Percentiles rank a stretch among this genome's conserved stretches.
Conservation (phyloP, 1,140 invertebrate species). For the Nylanderia fulva region DNA sequence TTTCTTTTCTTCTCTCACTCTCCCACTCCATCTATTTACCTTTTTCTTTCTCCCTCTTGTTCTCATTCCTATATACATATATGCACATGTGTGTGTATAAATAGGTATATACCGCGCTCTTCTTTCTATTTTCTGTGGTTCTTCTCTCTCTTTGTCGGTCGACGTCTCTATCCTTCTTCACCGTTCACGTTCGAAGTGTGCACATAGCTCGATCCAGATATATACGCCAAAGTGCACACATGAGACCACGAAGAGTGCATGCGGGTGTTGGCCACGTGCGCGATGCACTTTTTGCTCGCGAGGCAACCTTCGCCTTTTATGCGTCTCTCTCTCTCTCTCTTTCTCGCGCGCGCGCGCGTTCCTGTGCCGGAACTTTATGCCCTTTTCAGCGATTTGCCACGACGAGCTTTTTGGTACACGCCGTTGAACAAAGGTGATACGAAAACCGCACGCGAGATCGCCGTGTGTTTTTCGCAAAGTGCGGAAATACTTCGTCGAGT, state of each 20-base stretch:
- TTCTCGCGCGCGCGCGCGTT: no score
- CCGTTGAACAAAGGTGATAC: slow-evolving; percentile 53
- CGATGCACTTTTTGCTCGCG: slow-evolving; percentile 79
- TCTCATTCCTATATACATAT: neutral
- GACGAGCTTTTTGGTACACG: slow-evolving; percentile 11
- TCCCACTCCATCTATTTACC: slow-evolving; percentile 25
- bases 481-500: slow-evolving; percentile 13
- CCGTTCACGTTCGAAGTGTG: neutral
- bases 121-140: slow-evolving; percentile 37
- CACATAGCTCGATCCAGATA: slow-evolving; percentile 59
- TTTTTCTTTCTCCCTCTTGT: neutral
- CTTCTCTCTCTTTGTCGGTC: slow-evolving; percentile 49
- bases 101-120: neutral
- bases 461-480: slow-evolving; percentile 18
- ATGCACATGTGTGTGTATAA: no score
- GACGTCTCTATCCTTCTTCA: slow-evolving; percentile 55
- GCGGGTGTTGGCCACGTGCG: slow-evolving; percentile 84
- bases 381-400: slow-evolving; percentile 44
- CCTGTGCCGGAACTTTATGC: slow-evolving; percentile 44
- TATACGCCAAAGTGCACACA: slow-evolving; percentile 61
- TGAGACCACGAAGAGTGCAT: slow-evolving; percentile 74
- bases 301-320: slow-evolving; percentile 60
- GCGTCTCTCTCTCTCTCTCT: no score
- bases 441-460: slow-evolving; percentile 18
- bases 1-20: slow-evolving; percentile 15